Evolutionary conservation across 2,113 vertebrate species (phyloP).

Genomic region (Phrynocephalus versicolor): DNA sequence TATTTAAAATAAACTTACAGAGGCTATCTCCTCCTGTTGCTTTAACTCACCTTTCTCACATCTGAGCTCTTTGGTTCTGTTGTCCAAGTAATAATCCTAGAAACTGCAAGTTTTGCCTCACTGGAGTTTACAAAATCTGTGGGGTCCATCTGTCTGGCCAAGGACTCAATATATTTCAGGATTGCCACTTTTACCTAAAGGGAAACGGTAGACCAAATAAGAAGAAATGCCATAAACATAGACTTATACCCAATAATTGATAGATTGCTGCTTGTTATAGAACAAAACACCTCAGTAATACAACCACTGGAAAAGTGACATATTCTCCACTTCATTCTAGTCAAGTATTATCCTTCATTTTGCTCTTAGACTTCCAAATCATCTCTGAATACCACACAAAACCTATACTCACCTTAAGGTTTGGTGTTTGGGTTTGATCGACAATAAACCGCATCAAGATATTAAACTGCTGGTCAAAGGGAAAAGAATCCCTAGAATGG

Average conservation of each 20-base stretch:
- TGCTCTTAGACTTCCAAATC: neutral
- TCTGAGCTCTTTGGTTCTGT: conserved; percentile 99
- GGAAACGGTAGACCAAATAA: conserved; percentile 10
- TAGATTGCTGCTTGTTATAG: neutral
- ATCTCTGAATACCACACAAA: conserved; percentile 6
- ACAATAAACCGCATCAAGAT: conserved; percentile 99
- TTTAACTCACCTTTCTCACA: conserved; percentile 89
- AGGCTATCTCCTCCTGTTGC: neutral
- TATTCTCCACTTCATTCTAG: neutral
- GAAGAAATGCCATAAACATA: neutral
- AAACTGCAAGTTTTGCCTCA: conserved; percentile 95
- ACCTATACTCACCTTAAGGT: conserved; percentile 88
- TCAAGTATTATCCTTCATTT: neutral
- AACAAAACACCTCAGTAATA: neutral
- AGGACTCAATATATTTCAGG: conserved; percentile 94
- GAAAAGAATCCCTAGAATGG: conserved; percentile 90
- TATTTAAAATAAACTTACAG: neutral
- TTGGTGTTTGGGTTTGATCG: conserved; percentile 98
- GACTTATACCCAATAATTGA: neutral
- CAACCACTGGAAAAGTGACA: neutral
- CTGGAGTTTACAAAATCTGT: conserved; percentile 97
- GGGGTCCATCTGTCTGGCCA: conserved; percentile 96
- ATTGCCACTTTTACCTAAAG: conserved; percentile 96
- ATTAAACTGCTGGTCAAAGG: conserved; percentile 98
- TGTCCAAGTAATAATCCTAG: conserved; percentile 99